Percentiles rank a stretch among this genome's conserved stretches.
Conservation (phyloP, 2,797 vertebrate genomes). For the Lepus townsendii region DNA sequence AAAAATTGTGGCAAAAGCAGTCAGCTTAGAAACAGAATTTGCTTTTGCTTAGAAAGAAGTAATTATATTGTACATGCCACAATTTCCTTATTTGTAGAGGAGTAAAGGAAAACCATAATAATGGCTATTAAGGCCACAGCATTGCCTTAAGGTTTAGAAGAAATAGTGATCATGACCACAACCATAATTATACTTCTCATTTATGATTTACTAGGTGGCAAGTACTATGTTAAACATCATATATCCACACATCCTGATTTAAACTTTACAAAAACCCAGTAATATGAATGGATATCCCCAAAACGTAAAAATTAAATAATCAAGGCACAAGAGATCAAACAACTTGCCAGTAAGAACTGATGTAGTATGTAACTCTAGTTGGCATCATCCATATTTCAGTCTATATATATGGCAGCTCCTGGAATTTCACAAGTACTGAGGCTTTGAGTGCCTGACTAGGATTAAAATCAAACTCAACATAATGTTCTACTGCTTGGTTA, state of each 20-base stretch:
- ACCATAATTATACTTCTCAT: neutral
- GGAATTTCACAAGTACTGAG: rapidly evolving
- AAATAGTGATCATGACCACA: neutral
- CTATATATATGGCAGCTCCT: rapidly evolving
- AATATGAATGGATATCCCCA: neutral
- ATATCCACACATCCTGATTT: neutral
- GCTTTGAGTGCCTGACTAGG: neutral
- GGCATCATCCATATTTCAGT: neutral
- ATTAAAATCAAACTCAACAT: neutral
- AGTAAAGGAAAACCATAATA: neutral
- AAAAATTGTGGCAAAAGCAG: neutral
- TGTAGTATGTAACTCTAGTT: neutral
- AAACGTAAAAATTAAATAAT: neutral
- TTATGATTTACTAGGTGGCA: neutral
- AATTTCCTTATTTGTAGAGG: neutral
- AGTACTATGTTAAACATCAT: constrained; percentile 2
- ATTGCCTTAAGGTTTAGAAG: neutral
- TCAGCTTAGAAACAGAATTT: neutral
- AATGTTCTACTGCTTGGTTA: neutral
- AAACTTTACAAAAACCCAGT: neutral
- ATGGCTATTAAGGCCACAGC: neutral
- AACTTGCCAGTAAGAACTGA: neutral
- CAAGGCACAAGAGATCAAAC: neutral
- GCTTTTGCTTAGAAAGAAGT: constrained; percentile 6
- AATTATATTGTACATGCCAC: neutral